Conservation (phyloP, 1,140 invertebrate species). For the Macrocentrus cingulum region DNA sequence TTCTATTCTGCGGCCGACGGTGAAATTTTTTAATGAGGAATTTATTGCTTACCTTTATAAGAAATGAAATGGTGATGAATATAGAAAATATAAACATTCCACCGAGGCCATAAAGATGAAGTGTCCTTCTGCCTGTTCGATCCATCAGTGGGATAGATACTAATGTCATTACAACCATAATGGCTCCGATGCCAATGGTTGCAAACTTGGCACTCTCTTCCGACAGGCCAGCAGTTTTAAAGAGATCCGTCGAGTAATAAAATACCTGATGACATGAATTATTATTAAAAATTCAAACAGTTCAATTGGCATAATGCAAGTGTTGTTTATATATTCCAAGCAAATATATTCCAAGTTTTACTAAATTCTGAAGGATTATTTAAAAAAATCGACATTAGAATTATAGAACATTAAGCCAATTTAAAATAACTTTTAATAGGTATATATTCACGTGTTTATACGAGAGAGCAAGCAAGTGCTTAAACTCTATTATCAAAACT, state of each 20-base stretch:
- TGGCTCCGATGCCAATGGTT: constrained; percentile 94
- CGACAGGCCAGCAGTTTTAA: constrained; percentile 83
- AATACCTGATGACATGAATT: constrained; percentile 87
- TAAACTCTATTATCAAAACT: no score
- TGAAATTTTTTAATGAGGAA: not conserved
- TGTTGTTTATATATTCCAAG: no score
- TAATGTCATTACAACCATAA: constrained; percentile 96
- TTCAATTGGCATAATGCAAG: no score
- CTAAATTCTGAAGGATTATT: no score
- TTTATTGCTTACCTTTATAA: constrained; percentile 77
- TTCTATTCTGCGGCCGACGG: no score
- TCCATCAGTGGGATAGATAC: constrained; percentile 97
- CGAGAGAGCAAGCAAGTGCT: no score
- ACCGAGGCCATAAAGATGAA: constrained; percentile 93
- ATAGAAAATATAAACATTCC: constrained; percentile 98
- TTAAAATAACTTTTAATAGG: no score
- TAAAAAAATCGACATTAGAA: no score
- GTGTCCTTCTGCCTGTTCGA: constrained; percentile 85
- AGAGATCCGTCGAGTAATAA: constrained; percentile 94
- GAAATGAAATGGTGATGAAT: constrained; percentile 94
- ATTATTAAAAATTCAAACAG: no score
- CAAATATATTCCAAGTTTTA: no score
- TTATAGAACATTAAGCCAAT: no score
- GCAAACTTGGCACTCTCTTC: constrained; percentile 86
- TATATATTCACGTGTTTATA: no score